Conservation (phyloP, 2,797 vertebrate species). For the Pteropus rufus region DNA sequence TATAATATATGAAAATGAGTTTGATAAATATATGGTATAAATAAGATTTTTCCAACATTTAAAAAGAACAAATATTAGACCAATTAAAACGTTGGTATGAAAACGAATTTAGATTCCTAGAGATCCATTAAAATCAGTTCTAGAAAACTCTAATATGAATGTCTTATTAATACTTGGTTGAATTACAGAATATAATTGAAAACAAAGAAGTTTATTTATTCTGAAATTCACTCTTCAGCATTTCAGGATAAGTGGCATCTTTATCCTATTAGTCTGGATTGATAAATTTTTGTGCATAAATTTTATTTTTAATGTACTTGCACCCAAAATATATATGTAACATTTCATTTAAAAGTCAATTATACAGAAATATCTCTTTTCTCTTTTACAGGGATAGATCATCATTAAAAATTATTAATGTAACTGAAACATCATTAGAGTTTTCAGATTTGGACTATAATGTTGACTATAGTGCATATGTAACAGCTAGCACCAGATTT, state of each 20-base stretch:
- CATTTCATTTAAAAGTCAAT: neutral
- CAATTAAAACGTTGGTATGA: neutral
- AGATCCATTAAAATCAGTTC: neutral
- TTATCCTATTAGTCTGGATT: neutral
- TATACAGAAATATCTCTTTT: neutral
- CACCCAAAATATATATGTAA: neutral
- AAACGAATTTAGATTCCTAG: neutral
- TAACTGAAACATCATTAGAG: slow-evolving; percentile 88
- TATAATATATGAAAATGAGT: neutral
- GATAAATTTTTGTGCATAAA: neutral
- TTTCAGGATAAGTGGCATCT: neutral
- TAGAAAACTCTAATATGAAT: neutral
- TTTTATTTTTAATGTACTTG: neutral
- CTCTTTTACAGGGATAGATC: slow-evolving; percentile 87
- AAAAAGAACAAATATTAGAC: slow-evolving; percentile 2
- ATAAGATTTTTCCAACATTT: neutral
- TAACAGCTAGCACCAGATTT: slow-evolving; percentile 92
- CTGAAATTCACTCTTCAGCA: neutral
- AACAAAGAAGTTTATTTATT: slow-evolving; percentile 21
- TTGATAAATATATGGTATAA: neutral
- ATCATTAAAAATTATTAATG: slow-evolving; percentile 86
- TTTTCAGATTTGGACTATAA: slow-evolving; percentile 89
- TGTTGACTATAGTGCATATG: slow-evolving; percentile 88
- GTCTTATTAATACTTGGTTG: neutral
- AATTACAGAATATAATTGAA: neutral